A percentile compares a stretch with the other conserved stretches of the same genome.
Conservation (phyloP, 2,797 vertebrate genomes). For the Acanthis flammea region DNA sequence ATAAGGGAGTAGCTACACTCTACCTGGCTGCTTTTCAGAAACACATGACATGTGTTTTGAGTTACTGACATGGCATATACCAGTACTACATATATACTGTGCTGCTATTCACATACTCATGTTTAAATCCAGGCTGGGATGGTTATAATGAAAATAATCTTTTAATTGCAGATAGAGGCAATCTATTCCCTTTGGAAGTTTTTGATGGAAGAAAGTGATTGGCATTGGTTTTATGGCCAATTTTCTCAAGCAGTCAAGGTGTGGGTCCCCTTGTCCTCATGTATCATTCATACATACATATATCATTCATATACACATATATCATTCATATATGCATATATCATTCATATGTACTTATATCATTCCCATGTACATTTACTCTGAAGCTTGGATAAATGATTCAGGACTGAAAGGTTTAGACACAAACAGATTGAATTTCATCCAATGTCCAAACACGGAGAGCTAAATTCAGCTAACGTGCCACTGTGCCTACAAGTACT, state of each 20-base stretch:
- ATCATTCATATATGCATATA: fast-evolving
- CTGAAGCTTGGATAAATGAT: background rate
- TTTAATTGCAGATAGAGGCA: background rate
- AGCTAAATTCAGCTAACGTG: background rate
- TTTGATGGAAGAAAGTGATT: background rate
- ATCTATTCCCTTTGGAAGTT: background rate
- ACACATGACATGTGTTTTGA: background rate
- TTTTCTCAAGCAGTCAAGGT: background rate
- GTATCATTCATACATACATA: fast-evolving
- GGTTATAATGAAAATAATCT: background rate
- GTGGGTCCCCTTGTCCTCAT: background rate
- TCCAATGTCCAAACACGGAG: background rate
- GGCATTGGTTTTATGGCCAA: background rate
- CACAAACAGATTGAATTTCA: background rate
- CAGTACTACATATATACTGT: background rate
- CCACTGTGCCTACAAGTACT: background rate
- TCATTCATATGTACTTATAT: background rate
- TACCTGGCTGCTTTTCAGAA: conserved; percentile 30
- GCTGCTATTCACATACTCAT: background rate
- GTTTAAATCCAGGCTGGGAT: background rate
- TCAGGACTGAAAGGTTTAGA: background rate
- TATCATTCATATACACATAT: background rate
- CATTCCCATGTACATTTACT: background rate
- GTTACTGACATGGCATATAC: background rate
- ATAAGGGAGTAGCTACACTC: background rate